Base-by-base conservation (phyloP, 2,113 vertebrate species). In the Pteruthius melanotis region DNA sequence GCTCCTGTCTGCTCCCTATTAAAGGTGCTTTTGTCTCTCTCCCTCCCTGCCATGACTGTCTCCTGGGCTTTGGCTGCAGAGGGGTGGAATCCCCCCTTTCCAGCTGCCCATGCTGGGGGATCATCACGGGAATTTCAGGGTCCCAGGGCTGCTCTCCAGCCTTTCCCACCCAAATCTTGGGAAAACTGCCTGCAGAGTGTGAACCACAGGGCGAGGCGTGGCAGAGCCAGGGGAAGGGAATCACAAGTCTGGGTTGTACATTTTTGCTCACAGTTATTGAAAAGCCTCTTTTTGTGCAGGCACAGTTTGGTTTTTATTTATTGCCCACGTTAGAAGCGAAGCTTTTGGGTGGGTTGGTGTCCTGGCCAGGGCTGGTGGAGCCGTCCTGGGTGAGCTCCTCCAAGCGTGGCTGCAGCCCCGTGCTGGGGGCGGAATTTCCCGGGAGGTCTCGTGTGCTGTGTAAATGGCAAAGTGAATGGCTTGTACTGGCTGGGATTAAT, bases 381-480 rank as follows among this genome's bases (percentile, higher is more conserved):
- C 8, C 3, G 0, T 4, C 1, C 28, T 14, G 31, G 50, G 5
- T 5, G 64, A 40, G 59, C 13, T 11, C 24, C 70, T 24, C 5
- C 11, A 1, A 0, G 35, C 15, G 44, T 5, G 8, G 24, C 70
- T 71, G 3, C 26, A 71, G 71, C 75, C 50, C 47, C 2, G 35
- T 3, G 28, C 72, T 1, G 18, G n/a, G 30, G 44, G 24, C 0
- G 2, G 40, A 21, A 24, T 27, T 30, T 10, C 10, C 12, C 2
- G 9, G 8, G 49, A 1, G 15, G 1, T 13, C 33, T 21, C 15
- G 56, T 16, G 8, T 26, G 40, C 40, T 30, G 15, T n/a, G 61
- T 42, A 15, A 64, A 49, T 15, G n/a, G 50, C 50, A 9, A 2
- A 17, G 71, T 11, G 22, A 89, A 76, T 35, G 47, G 14, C 56